Evolutionary conservation across 37 sponge, comb jelly and placozoan genomes (phyloP).

Genomic region (Crambe crambe): DNA sequence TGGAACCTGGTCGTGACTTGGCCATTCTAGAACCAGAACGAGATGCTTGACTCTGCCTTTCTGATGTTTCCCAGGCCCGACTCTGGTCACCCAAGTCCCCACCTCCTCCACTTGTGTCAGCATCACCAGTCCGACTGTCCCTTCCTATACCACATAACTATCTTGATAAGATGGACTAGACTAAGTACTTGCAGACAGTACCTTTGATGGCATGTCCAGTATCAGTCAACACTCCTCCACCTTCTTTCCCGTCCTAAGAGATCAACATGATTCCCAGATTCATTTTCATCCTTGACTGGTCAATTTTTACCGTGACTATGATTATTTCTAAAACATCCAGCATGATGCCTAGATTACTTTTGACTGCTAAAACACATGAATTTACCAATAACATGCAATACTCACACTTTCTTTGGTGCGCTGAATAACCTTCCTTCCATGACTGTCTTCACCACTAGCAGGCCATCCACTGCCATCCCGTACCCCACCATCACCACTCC

Average conservation of each 20-base stretch:
- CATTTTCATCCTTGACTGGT: too few species aligned
- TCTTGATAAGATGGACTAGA: too few species aligned
- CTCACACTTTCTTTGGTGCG: not conserved
- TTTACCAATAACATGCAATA: not conserved
- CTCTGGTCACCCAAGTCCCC: not conserved
- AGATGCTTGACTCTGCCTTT: conserved; percentile 7
- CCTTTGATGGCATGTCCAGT: too few species aligned
- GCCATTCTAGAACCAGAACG: not conserved
- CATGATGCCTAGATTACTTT: too few species aligned
- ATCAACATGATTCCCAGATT: too few species aligned
- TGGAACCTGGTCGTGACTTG: conserved; percentile 38
- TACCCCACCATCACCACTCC: not conserved
- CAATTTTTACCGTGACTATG: too few species aligned
- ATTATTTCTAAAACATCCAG: too few species aligned
- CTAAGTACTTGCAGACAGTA: too few species aligned
- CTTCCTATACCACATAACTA: too few species aligned
- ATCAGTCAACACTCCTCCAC: too few species aligned
- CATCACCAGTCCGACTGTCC: not conserved
- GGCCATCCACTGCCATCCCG: not conserved
- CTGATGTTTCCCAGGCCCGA: conserved; percentile 3
- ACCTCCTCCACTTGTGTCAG: not conserved
- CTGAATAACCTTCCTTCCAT: conserved; percentile 4
- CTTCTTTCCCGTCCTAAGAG: too few species aligned
- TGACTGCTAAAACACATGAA: not conserved
- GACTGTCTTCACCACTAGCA: conserved; percentile 10